Evolutionary conservation across 2,797 vertebrate genomes (phyloP).

Genomic region (Macropodus opercularis): DNA sequence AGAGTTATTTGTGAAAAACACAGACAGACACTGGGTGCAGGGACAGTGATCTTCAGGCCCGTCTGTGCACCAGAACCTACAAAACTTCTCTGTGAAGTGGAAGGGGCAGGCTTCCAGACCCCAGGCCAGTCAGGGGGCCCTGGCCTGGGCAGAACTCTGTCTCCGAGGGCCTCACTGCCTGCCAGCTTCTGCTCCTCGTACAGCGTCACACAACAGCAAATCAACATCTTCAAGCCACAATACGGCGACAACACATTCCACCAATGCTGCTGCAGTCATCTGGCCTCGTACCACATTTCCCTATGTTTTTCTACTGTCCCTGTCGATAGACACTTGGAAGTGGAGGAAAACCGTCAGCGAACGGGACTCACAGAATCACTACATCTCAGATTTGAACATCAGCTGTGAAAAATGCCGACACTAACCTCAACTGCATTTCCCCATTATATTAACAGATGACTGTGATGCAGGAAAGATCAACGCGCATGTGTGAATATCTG

Average conservation of each 20-base stretch:
- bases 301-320: constrained; percentile 30
- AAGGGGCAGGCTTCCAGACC: constrained; percentile 61
- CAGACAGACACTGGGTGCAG: constrained; percentile 1
- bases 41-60: constrained; percentile 36
- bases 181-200: constrained; percentile 60
- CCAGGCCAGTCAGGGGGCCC: constrained; percentile 49
- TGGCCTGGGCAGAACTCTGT: constrained; percentile 68
- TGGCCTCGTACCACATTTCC: constrained; percentile 52
- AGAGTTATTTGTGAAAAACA: constrained; percentile 23
- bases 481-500: not conserved
- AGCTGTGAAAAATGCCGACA: constrained; percentile 10
- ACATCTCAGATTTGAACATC: constrained; percentile 30
- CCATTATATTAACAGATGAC: constrained; percentile 20
- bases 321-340: constrained; percentile 27
- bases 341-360: constrained; percentile 28
- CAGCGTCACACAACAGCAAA: constrained; percentile 61
- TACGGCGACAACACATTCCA: constrained; percentile 59
- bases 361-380: constrained; percentile 31
- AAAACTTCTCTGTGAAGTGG: constrained; percentile 43
- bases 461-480: constrained; percentile 10
- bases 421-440: constrained; percentile 15
- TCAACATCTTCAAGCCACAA: constrained; percentile 67
- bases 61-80: constrained; percentile 59
- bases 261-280: constrained; percentile 54
- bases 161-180: constrained; percentile 52